Conservation (phyloP, 2,113 vertebrate species). For the Paradisaea rubra region DNA sequence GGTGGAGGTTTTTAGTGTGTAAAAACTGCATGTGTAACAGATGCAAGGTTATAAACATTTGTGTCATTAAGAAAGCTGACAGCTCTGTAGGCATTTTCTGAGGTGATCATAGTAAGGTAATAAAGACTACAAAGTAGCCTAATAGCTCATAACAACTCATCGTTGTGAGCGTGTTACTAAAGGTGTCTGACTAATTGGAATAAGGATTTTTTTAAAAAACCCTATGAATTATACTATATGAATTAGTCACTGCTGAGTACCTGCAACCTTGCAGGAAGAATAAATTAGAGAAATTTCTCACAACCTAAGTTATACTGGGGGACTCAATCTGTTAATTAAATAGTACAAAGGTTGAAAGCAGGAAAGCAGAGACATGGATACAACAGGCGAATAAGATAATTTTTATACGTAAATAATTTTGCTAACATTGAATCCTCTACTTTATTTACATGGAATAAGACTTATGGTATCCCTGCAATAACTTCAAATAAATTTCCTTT, state of each 20-base stretch:
- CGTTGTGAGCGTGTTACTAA: not conserved
- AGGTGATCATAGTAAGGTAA: not conserved
- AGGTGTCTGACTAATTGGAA: not conserved
- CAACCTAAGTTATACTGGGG: not conserved
- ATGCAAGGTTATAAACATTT: not conserved
- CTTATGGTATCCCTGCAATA: not conserved
- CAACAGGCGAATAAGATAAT: not conserved
- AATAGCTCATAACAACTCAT: not conserved
- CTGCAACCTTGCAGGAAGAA: not conserved
- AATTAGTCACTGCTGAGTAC: not conserved
- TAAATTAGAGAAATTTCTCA: not conserved
- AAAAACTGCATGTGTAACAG: not conserved
- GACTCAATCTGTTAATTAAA: not conserved
- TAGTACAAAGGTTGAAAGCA: not conserved
- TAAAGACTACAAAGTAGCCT: not conserved
- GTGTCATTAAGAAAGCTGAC: not conserved
- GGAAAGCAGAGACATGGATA: not conserved
- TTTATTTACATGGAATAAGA: not conserved
- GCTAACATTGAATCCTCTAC: not conserved
- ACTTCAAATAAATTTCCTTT: not conserved
- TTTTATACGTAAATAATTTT: not conserved
- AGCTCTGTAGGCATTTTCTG: not conserved
- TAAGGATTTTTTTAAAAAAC: not conserved
- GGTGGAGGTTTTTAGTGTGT: not conserved
- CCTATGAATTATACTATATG: not conserved